A percentile compares a stretch with the other conserved stretches of the same genome.
These are phyloP conservation scores for Lagria hirta DNA, from an alignment of 2,888 invertebrate genomes.

Conservation along the genomic window DNA sequence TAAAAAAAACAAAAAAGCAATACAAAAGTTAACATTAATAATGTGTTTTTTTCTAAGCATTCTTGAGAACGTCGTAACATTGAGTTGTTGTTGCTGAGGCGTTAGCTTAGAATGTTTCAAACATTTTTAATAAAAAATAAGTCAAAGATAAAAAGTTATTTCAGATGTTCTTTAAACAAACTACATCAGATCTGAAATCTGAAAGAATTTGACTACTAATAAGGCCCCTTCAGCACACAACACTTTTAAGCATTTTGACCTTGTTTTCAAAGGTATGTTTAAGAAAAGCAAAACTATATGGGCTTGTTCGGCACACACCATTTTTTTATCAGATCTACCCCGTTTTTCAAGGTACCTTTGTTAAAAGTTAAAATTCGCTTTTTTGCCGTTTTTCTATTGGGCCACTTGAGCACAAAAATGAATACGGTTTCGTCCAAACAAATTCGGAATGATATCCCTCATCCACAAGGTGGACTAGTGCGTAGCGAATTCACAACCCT, in stretches of 20 bases:
- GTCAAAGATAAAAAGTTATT: too few relatives aligned
- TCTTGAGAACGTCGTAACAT: too few relatives aligned
- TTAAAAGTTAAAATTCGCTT: conserved; percentile 5
- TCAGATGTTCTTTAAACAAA: too few relatives aligned
- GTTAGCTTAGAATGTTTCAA: too few relatives aligned
- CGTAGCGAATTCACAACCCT: conserved; percentile 14
- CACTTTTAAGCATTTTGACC: conserved; percentile 15
- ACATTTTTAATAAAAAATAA: too few relatives aligned
- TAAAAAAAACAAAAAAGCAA: too few relatives aligned
- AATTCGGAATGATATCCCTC: conserved; percentile 18
- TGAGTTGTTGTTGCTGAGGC: too few relatives aligned
- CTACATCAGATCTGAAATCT: too few relatives aligned
- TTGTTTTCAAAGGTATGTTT: conserved; percentile 14
- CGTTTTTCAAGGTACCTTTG: conserved; percentile 12
- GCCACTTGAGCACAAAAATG: conserved; percentile 2
- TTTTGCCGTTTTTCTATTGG: conserved; percentile 3
- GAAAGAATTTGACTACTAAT: too few relatives aligned
- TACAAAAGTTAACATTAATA: too few relatives aligned
- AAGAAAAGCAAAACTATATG: conserved; percentile 15
- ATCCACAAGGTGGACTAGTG: conserved; percentile 17
- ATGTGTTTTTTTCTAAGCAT: too few relatives aligned
- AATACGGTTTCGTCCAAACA: conserved; percentile 15
- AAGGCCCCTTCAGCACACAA: conserved; percentile 9
- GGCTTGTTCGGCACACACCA: conserved; percentile 16
- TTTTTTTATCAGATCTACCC: conserved; percentile 13